A percentile compares a stretch with the other conserved stretches of the same genome.
Conservation (phyloP, 2,888 invertebrate species). For the Chymomyza fuscimana region DNA sequence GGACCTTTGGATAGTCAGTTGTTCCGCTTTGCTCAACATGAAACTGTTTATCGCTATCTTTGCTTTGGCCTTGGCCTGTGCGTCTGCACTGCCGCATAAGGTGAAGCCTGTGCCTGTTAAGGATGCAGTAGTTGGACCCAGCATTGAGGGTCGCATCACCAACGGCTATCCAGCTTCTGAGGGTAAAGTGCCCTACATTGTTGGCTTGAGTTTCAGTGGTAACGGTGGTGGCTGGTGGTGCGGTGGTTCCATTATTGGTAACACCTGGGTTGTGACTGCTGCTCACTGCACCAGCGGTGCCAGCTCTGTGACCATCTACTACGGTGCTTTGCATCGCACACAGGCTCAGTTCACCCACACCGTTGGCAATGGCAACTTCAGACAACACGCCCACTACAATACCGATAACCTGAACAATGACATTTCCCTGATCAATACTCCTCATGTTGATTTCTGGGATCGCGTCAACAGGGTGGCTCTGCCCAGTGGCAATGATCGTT, state of each 20-base stretch:
- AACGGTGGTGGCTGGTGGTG: conserved; percentile 56
- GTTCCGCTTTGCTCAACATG: conserved; percentile 36
- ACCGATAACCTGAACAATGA: conserved; percentile 27
- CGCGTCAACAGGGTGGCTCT: conserved; percentile 26
- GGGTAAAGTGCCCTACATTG: conserved; percentile 68
- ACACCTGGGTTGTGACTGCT: conserved; percentile 59
- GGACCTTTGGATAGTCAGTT: conserved; percentile 22
- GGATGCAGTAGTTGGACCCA: neutral
- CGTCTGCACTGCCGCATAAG: neutral
- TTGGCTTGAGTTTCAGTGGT: conserved; percentile 60
- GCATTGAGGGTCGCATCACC: conserved; percentile 54
- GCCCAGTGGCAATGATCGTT: conserved; percentile 29
- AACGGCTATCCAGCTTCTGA: conserved; percentile 55
- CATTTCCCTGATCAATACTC: conserved; percentile 40
- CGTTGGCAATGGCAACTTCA: conserved; percentile 22
- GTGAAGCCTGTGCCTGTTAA: neutral
- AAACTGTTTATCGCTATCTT: conserved; percentile 46
- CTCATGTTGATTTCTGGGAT: conserved; percentile 31
- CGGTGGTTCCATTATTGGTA: conserved; percentile 60
- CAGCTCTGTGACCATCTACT: conserved; percentile 48
- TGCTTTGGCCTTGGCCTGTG: neutral
- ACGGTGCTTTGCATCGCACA: conserved; percentile 60
- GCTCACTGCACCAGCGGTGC: conserved; percentile 58
- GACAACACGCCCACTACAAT: conserved; percentile 27
- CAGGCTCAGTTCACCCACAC: conserved; percentile 46